Evolutionary conservation across 2,113 vertebrate genomes (phyloP).

Genomic region (Clarias batrachus): DNA sequence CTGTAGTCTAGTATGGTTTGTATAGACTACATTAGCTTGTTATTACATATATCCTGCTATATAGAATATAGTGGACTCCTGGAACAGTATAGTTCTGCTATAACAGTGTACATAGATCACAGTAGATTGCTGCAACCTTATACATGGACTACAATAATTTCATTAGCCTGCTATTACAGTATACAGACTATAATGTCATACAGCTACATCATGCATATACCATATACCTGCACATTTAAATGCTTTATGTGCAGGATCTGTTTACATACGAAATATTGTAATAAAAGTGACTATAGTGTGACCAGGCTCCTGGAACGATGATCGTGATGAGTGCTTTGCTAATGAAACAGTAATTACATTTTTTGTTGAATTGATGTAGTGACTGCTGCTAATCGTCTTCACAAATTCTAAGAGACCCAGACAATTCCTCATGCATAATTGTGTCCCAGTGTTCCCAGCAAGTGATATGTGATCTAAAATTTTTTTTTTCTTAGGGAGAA

Average conservation of each 20-base stretch:
- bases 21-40: no score
- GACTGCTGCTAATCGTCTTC: background rate
- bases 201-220: no score
- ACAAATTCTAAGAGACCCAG: background rate
- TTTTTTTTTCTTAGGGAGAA: conserved; percentile 77
- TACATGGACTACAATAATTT: no score
- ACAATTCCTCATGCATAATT: no score
- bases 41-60: no score
- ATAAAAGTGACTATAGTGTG: background rate
- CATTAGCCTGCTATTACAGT: no score
- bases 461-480: background rate
- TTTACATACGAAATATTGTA: background rate
- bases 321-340: background rate
- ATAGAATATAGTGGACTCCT: no score
- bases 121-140: background rate
- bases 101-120: background rate
- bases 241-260: background rate
- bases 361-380: background rate
- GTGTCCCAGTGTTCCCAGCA: background rate
- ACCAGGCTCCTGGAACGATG: background rate
- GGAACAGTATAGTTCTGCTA: no score
- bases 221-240: background rate
- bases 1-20: no score
- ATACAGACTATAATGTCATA: no score
- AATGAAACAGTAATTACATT: background rate